Evolutionary conservation across 2,888 invertebrate genomes (phyloP), one percentile per base, ranked within the genome.

Genomic region (Zaprionus lineosus): DNA sequence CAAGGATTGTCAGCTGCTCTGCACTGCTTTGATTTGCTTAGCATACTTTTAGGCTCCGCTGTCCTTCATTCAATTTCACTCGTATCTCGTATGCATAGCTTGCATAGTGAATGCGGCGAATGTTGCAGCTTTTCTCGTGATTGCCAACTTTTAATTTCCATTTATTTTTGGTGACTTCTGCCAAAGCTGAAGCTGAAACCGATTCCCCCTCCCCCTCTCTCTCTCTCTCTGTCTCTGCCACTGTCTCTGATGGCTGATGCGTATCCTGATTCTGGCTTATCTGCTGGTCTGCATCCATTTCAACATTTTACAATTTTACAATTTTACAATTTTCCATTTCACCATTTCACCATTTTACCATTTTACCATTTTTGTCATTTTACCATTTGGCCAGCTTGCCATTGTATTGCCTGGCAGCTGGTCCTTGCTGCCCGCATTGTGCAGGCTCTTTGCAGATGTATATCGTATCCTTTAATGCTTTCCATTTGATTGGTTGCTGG

Each of bases 81-180:
- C 21, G 21, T 8, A 53, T 39, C 24, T 51, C 36, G 39, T 53
- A 48, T 58, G 50, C 56, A 47, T 52, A 26, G 29, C 19, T 29
- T 56, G 46, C 33, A 26, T 15, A 8, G 24, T n/a, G n/a, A 8
- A 24, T 24, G 16, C 37, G 51, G 37, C 5, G 8, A 37, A 31
- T 29, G 33, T 69, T 55, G 53, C 52, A 47, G 57, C 46, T 44
- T 41, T 41, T 70, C 15, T 16, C 37, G 37, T 43, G 44, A 43
- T 57, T 71, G 62, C 62, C 62, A 81, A 69, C 70, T 76, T 76
- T 76, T 77, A 81, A 77, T 81, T 76, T 81, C 48, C 74, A 63
- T 82, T 76, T 74, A 69, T 73, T 65, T 63, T 64, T 73, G 63
- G 58, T 56, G 76, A 76, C 69, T 68, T 71, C 44, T 63, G 53